Conservation (phyloP, 2,888 invertebrate species). For the Metallyticus violacea region DNA sequence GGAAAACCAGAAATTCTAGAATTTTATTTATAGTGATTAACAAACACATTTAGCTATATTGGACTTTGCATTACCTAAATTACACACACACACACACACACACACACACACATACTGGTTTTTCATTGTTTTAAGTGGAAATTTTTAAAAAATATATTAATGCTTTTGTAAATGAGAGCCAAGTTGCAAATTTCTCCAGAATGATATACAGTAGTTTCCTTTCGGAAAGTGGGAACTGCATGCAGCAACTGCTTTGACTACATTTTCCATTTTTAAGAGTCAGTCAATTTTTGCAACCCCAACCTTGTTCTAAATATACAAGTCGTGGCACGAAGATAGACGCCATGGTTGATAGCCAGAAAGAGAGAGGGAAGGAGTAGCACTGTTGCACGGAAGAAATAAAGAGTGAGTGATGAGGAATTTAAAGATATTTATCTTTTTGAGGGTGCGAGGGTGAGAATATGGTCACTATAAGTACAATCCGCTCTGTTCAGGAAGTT, state of each 20-base stretch:
- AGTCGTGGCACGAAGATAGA: not conserved
- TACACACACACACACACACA: too few species aligned
- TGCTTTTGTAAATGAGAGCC: too few species aligned
- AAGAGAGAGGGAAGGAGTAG: not conserved
- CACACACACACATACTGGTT: too few species aligned
- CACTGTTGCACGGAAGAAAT: constrained; percentile 15
- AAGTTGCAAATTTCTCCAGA: too few species aligned
- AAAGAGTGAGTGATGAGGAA: constrained; percentile 10
- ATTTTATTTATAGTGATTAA: too few species aligned
- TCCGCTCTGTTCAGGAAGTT: not conserved
- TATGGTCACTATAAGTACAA: not conserved
- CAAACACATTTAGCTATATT: too few species aligned
- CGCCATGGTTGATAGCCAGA: not conserved
- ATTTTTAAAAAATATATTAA: too few species aligned
- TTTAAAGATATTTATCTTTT: constrained; percentile 9
- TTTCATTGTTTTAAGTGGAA: too few species aligned
- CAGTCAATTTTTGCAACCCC: not conserved
- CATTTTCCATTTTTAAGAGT: not conserved
- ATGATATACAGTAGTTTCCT: too few species aligned
- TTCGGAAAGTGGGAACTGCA: not conserved
- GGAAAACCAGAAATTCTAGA: too few species aligned
- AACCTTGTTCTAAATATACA: constrained; percentile 6
- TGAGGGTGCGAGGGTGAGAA: not conserved
- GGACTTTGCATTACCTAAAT: too few species aligned
- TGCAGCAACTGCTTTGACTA: not conserved